Base-by-base conservation (phyloP, 2,888 invertebrate species). In the Amphiduros pacificus region DNA sequence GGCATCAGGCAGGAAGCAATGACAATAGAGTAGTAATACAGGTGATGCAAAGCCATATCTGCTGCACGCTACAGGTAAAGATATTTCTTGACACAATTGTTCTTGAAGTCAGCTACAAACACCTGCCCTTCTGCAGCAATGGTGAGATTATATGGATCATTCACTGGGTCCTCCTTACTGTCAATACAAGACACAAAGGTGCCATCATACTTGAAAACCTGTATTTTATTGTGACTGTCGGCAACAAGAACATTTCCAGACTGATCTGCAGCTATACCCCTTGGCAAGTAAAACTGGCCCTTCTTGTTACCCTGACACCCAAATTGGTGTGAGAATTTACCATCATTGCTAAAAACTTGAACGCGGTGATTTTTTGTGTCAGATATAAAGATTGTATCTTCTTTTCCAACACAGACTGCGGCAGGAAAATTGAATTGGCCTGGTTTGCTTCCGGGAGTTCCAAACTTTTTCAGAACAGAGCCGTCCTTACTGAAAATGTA, bases 291-390 rank as follows among this genome's bases (percentile, higher is more conserved):
- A 44, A 67, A 62, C 20, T 55, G 48, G 17, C 67, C 60, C 27
- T 53, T 61, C 6, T 64, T 62, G 28, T 63, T 51, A 17, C 62
- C 36, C 20, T 61, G 51, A 2, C 31, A 36, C 17, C 67, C 67
- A 36, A 68, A 51, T 11, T 24, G 14, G 9, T 29, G 49, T 22
- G 55, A 27, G 40, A 63, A 65, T n/a, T 52, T 54, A 14, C 68
- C 68, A 9, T 50, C 32, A 9, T 41, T 44, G 54, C 64, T 62
- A 44, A 68, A 68, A 2, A 68, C 59, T 58, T 68, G 68, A 14
- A 68, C 67, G 17, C 61, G 55, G 32, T 68, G 62, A 31, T 68
- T 64, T 22, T 52, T 36, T 20, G 61, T 63, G 53, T 68, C 68
- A 24, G 62, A 59, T 14, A 68, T 63, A 3, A 68, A 22, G 22